Evolutionary conservation across 1,140 invertebrate species (phyloP).

Genomic region (Lasioglossum baleicum): DNA sequence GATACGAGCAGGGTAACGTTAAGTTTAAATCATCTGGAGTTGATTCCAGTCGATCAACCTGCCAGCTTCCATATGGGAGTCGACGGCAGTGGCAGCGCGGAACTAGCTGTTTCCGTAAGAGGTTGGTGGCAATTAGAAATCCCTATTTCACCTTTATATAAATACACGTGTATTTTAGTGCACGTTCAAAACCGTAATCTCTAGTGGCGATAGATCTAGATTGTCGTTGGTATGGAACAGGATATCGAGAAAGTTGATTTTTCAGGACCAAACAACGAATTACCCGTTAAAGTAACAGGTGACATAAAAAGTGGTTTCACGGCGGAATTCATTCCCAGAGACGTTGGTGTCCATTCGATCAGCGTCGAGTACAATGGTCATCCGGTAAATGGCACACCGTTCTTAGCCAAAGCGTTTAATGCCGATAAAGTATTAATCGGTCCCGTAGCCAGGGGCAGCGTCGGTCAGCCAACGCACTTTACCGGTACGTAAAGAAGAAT

Average conservation of each 20-base stretch:
- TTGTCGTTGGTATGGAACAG: neutral
- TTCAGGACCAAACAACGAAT: slow-evolving; percentile 85
- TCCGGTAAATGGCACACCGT: slow-evolving; percentile 94
- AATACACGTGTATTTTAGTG: no score
- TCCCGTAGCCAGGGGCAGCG: slow-evolving; percentile 88
- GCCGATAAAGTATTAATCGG: slow-evolving; percentile 93
- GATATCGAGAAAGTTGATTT: slow-evolving; percentile 24
- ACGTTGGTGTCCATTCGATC: slow-evolving; percentile 94
- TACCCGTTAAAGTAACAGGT: slow-evolving; percentile 94
- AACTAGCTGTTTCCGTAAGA: slow-evolving; percentile 92
- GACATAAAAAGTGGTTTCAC: slow-evolving; percentile 92
- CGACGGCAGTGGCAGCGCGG: slow-evolving; percentile 91
- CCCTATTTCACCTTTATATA: no score
- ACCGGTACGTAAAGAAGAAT: slow-evolving; percentile 80
- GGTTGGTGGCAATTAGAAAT: slow-evolving; percentile 74
- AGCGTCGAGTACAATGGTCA: slow-evolving; percentile 95
- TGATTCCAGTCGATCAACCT: slow-evolving; percentile 92
- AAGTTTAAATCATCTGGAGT: slow-evolving; percentile 89
- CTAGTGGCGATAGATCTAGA: neutral
- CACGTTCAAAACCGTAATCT: no score
- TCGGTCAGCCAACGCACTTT: slow-evolving; percentile 93
- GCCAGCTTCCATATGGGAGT: slow-evolving; percentile 94
- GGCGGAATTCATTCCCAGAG: slow-evolving; percentile 93
- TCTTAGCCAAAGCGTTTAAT: slow-evolving; percentile 96
- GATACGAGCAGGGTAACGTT: slow-evolving; percentile 90